These are phyloP conservation scores for Linnaemya tessellans DNA, from an alignment of 2,888 invertebrate species.

Conservation along the genomic window DNA sequence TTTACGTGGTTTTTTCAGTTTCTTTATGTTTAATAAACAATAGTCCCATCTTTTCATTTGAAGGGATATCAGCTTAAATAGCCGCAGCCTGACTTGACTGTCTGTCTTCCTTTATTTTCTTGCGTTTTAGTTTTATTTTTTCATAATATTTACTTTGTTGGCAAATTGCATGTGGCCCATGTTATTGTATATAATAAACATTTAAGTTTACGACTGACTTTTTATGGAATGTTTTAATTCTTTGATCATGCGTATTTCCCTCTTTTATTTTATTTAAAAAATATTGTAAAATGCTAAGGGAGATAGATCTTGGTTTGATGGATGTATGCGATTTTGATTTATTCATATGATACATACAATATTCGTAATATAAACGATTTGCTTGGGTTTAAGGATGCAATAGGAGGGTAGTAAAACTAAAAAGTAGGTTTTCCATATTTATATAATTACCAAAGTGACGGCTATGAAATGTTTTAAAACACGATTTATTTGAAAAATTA, in stretches of 20 bases:
- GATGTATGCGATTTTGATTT: not conserved
- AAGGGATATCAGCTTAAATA: constrained; percentile 16
- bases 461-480: too few relatives aligned
- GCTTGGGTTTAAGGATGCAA: not conserved
- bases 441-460: too few relatives aligned
- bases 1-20: constrained; percentile 10
- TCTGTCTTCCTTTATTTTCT: not conserved
- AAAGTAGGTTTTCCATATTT: too few relatives aligned
- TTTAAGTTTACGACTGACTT: constrained; percentile 77
- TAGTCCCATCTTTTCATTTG: constrained; percentile 26
- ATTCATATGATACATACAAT: not conserved
- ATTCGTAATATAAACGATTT: not conserved
- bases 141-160: constrained; percentile 72
- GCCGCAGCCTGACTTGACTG: not conserved
- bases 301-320: not conserved
- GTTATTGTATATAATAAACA: constrained; percentile 75
- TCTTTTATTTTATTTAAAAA: constrained; percentile 22
- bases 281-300: not conserved
- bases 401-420: not conserved
- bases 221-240: constrained; percentile 66
- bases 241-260: constrained; percentile 1
- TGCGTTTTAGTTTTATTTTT: constrained; percentile 4
- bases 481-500: too few relatives aligned
- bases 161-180: constrained; percentile 74
- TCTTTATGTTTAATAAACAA: constrained; percentile 47